A percentile compares a stretch with the other conserved stretches of the same genome.
These are phyloP conservation scores for Yoshiicerus persimilis DNA, from an alignment of 1,140 invertebrate genomes.

Conservation along the genomic window DNA sequence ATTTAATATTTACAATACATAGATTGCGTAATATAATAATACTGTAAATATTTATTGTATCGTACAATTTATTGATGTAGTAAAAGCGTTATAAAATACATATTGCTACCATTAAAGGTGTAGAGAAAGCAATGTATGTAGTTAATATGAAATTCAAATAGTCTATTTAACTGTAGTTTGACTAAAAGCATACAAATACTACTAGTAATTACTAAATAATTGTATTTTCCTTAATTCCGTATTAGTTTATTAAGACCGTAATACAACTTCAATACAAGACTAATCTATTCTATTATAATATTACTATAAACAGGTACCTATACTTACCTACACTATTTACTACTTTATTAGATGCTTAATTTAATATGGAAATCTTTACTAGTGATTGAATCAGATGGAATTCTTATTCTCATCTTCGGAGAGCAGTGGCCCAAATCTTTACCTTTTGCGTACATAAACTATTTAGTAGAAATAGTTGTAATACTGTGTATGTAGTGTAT, in stretches of 20 bases:
- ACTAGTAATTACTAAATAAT: not conserved
- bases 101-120: too few species aligned
- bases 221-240: conserved; percentile 20
- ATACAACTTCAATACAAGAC: not conserved
- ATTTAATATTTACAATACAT: too few species aligned
- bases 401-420: not conserved
- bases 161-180: not conserved
- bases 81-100: too few species aligned
- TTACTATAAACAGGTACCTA: not conserved
- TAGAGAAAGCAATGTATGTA: too few species aligned
- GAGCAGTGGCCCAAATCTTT: not conserved
- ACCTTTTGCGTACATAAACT: not conserved
- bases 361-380: not conserved
- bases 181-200: not conserved
- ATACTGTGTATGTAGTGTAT: not conserved
- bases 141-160: not conserved
- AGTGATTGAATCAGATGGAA: not conserved
- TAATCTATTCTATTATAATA: not conserved
- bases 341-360: not conserved
- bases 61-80: not conserved
- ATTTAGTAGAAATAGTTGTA: not conserved
- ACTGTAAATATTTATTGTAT: too few species aligned
- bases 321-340: not conserved
- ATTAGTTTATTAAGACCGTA: not conserved
- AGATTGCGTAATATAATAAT: too few species aligned